Conservation (phyloP, 2,797 vertebrate species). For the Danio albolineatus region DNA sequence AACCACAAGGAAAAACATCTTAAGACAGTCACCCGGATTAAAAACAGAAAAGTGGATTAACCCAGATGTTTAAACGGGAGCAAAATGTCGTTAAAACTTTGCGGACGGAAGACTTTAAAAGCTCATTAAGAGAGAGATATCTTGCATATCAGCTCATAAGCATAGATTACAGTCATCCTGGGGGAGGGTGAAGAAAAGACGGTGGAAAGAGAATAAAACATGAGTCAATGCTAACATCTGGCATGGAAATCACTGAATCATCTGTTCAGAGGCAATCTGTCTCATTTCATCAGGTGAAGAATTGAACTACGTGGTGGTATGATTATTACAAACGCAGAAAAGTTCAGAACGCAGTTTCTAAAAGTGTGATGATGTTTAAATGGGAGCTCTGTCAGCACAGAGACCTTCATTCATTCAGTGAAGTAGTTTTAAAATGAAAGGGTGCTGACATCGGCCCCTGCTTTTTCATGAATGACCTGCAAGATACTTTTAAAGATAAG, state of each 20-base stretch:
- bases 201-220: not conserved
- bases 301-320: slow-evolving; percentile 19
- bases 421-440: slow-evolving; percentile 50
- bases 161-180: slow-evolving; percentile 52
- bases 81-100: slow-evolving; percentile 49
- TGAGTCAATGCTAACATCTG: slow-evolving; percentile 60
- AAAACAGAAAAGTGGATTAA: slow-evolving; percentile 25
- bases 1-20: slow-evolving; percentile 40
- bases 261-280: slow-evolving; percentile 17
- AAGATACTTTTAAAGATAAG: slow-evolving; percentile 48
- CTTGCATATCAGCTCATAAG: slow-evolving; percentile 56
- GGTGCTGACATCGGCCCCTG: slow-evolving; percentile 54
- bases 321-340: not conserved
- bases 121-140: slow-evolving; percentile 31
- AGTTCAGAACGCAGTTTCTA: slow-evolving; percentile 1
- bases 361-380: slow-evolving; percentile 44
- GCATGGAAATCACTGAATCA: slow-evolving; percentile 51
- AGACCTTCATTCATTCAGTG: slow-evolving; percentile 30
- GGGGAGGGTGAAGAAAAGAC: slow-evolving; percentile 33
- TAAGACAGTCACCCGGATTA: slow-evolving; percentile 28
- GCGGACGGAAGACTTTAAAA: slow-evolving; percentile 47
- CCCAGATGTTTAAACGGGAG: slow-evolving; percentile 39
- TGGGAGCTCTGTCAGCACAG: slow-evolving; percentile 17
- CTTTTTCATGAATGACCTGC: slow-evolving; percentile 35
- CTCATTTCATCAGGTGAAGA: slow-evolving; percentile 35